Evolutionary conservation across 2,113 vertebrate genomes (phyloP), one percentile per base, ranked within the genome.

Genomic region (Formicarius rufipectus): DNA sequence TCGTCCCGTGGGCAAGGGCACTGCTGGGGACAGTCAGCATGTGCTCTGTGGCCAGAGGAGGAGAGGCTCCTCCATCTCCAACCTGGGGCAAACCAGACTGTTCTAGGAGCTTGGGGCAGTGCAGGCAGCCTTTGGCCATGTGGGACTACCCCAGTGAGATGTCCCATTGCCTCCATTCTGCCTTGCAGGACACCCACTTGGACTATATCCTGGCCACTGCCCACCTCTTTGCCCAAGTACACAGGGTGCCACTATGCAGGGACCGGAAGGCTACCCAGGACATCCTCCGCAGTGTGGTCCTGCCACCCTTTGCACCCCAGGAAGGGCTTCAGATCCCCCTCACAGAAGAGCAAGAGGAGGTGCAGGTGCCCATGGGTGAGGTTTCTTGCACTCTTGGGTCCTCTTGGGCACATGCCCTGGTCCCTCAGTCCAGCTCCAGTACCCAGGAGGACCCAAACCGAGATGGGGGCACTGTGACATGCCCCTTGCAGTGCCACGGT

Each of bases 181-280:
- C 10, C 28, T 49, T 1, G 0, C 60, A 99, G 99, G 89, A 95
- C 35, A 93, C 90, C 7, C 98, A 99, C 82, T 83, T 99, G 96
- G 98, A 97, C 10, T 99, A 98, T 30, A 79, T 99, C 49, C 56
- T 98, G 93, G 98, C 98, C 1, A 98, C 99, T 45, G 98, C 99
- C 50, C 98, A 97, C 86, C 97, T 99, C 50, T 99, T 98, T 30
- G 98, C 98, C 37, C 97, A 98, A 73, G 98, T 87, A 18, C 97
- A 99, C 19, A 95, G 97, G 10, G 95, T 99, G 23, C 30, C 64
- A 14, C 97, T 97, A 1, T 97, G 96, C 37, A 95, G 10, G 7
- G 97, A 98, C 83, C 24, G 4, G 6, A 68, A 4, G 0, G 84
- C 88, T 0, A 27, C 97, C 80, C 96, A 28, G 84, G 44, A 42